These are phyloP conservation scores for Rhincodon typus DNA, from an alignment of 2,797 vertebrate genomes.

Conservation along the genomic window DNA sequence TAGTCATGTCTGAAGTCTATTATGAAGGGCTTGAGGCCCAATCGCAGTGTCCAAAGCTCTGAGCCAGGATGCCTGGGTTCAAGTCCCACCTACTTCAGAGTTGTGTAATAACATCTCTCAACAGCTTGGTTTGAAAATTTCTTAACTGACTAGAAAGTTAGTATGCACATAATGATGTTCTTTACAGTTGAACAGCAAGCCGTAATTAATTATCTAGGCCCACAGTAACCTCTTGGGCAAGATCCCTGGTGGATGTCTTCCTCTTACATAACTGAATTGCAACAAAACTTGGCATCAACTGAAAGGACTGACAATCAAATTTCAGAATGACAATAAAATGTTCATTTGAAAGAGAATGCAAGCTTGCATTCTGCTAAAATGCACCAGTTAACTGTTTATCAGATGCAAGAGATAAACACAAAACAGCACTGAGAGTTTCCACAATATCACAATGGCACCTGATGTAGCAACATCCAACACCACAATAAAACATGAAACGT, in stretches of 20 bases:
- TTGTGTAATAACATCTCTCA: too few relatives aligned
- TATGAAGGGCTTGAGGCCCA: too few relatives aligned
- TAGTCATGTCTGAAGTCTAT: background rate
- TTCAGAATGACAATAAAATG: background rate
- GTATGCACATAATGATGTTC: background rate
- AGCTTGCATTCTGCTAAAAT: background rate
- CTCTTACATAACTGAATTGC: background rate
- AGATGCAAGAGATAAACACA: background rate
- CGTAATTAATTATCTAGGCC: background rate
- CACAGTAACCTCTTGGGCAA: background rate
- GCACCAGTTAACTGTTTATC: background rate
- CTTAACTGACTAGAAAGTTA: background rate
- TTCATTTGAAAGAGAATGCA: background rate
- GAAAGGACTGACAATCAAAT: background rate
- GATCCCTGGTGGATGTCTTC: background rate
- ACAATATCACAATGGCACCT: background rate
- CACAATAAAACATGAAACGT: background rate
- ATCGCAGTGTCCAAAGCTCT: too few relatives aligned
- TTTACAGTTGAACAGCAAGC: background rate
- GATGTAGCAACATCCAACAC: background rate
- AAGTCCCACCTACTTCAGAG: too few relatives aligned
- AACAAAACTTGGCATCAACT: background rate
- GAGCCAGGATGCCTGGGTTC: too few relatives aligned
- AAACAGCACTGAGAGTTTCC: background rate
- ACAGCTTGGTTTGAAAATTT: too few relatives aligned